phyloP scores from a whole-genome alignment of 1,140 invertebrate genomes.

The Apis florea region DNA sequence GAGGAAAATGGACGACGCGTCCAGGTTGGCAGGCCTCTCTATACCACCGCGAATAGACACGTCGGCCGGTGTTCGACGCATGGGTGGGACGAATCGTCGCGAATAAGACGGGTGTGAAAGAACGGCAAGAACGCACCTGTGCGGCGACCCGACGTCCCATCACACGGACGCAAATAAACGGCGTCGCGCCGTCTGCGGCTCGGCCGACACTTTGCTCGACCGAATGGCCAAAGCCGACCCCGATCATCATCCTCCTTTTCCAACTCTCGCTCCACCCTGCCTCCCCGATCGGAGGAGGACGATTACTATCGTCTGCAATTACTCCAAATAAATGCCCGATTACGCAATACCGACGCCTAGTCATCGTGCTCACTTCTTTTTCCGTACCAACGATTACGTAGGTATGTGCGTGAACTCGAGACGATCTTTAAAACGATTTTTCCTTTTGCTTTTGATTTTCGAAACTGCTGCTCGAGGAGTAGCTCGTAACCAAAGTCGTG shows the following conservation, averaged over 20 bases:
- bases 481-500: too few species aligned
- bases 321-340: not conserved
- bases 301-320: not conserved
- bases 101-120: constrained; percentile 15
- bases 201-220: constrained; percentile 30
- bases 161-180: constrained; percentile 73
- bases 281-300: not conserved
- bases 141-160: constrained; percentile 46
- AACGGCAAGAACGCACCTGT: constrained; percentile 59
- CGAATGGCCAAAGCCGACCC: constrained; percentile 36
- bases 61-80: constrained; percentile 2
- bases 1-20: not conserved
- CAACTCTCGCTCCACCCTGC: not conserved
- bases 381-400: not conserved
- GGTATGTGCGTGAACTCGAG: too few species aligned
- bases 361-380: not conserved
- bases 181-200: constrained; percentile 75
- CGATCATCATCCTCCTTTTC: not conserved
- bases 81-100: constrained; percentile 17
- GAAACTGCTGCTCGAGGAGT: too few species aligned
- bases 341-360: constrained; percentile 3
- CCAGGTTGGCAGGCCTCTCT: constrained; percentile 26
- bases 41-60: constrained; percentile 42
- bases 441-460: too few species aligned
- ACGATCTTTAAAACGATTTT: too few species aligned